Conservation (phyloP, 2,888 invertebrate species). For the Pseudeuparius sepicola region DNA sequence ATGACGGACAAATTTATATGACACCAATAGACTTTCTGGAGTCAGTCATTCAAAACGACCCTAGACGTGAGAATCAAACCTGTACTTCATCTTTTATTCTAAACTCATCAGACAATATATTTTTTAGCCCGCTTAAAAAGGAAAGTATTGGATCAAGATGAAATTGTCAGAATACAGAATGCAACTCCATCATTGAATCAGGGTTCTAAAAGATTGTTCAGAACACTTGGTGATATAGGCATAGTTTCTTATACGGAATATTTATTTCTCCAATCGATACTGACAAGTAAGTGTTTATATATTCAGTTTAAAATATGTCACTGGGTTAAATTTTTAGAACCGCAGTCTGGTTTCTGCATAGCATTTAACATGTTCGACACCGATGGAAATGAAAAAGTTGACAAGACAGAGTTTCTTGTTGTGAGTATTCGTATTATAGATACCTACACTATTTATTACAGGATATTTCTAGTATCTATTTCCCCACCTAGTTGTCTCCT, state of each 20-base stretch:
- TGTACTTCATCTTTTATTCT: no score
- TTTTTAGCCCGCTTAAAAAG: constrained; percentile 71
- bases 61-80: constrained; percentile 60
- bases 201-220: constrained; percentile 77
- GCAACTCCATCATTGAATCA: constrained; percentile 68
- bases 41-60: constrained; percentile 90
- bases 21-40: constrained; percentile 97
- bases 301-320: constrained; percentile 3
- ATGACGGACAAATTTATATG: constrained; percentile 92
- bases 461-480: no score
- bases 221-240: constrained; percentile 82
- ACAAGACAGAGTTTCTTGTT: constrained; percentile 95
- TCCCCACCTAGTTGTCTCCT: no score
- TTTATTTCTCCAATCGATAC: constrained; percentile 86
- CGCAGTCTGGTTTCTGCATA: constrained; percentile 91
- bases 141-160: constrained; percentile 57
- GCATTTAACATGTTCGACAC: constrained; percentile 99
- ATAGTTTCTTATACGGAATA: constrained; percentile 97
- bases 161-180: constrained; percentile 69
- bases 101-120: no score
- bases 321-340: constrained; percentile 58
- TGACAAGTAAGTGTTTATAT: constrained; percentile 81
- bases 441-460: no score
- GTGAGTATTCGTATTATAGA: no score
- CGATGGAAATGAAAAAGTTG: constrained; percentile 93